Conservation (phyloP, 1,140 invertebrate genomes). For the Hirudo medicinalis region DNA sequence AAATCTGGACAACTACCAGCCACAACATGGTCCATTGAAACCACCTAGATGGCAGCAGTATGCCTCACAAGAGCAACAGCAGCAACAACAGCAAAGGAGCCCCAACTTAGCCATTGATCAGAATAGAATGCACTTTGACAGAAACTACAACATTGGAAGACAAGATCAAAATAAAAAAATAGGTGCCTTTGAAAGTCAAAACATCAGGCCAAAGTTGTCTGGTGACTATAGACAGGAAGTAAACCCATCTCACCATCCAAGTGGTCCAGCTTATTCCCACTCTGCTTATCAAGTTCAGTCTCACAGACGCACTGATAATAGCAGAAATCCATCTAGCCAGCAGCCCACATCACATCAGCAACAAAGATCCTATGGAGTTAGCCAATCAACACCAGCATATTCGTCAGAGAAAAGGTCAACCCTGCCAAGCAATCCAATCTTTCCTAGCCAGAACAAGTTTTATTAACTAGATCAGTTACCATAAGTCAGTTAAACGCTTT, state of each 20-base stretch:
- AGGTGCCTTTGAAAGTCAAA: not conserved
- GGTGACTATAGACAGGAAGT: not conserved
- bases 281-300: not conserved
- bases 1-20: constrained; percentile 1
- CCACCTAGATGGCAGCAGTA: not conserved
- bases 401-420: no score
- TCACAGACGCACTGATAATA: not conserved
- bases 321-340: not conserved
- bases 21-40: not conserved
- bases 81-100: not conserved
- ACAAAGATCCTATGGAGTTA: not conserved
- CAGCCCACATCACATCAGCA: not conserved
- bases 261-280: not conserved
- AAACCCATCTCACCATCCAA: not conserved
- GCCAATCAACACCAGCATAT: not conserved
- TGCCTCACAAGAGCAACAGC: not conserved
- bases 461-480: no score
- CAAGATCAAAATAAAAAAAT: not conserved
- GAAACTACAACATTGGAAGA: not conserved
- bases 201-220: not conserved
- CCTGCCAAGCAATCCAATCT: no score
- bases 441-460: no score
- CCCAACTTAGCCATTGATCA: not conserved
- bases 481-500: no score
- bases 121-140: not conserved